Conservation (phyloP, 2,113 vertebrate genomes). For the Siniperca knerii region DNA sequence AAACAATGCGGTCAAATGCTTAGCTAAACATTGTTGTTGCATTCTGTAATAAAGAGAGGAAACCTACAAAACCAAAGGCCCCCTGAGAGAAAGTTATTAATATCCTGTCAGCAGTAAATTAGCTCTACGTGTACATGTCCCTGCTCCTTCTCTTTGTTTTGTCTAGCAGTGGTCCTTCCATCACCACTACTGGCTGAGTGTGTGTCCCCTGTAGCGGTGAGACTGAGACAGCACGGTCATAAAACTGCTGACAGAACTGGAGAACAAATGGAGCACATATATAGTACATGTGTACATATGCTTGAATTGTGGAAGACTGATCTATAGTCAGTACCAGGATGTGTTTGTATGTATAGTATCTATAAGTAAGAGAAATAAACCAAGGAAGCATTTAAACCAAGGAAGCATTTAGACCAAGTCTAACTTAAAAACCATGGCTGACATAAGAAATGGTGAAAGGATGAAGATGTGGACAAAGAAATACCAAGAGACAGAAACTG, state of each 20-base stretch:
- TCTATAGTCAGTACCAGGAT: constrained; percentile 28
- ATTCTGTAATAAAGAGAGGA: constrained; percentile 76
- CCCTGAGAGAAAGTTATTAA: constrained; percentile 75
- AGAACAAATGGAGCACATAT: constrained; percentile 50
- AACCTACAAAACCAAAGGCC: constrained; percentile 71
- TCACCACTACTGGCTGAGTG: constrained; percentile 32
- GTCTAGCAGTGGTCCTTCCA: constrained; percentile 69
- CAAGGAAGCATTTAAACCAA: constrained; percentile 46
- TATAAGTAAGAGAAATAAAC: constrained; percentile 62
- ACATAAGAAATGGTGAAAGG: constrained; percentile 31
- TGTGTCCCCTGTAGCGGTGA: constrained; percentile 41
- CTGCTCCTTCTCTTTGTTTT: constrained; percentile 71
- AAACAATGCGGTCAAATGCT: constrained; percentile 70
- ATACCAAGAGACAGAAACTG: constrained; percentile 45
- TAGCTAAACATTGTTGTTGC: constrained; percentile 77
- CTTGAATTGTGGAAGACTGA: constrained; percentile 50
- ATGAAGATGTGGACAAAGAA: constrained; percentile 43
- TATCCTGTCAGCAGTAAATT: constrained; percentile 80
- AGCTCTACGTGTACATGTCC: constrained; percentile 63
- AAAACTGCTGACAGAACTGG: constrained; percentile 63
- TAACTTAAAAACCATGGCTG: constrained; percentile 27
- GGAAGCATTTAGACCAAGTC: constrained; percentile 29
- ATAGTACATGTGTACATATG: constrained; percentile 53
- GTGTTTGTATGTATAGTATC: constrained; percentile 45
- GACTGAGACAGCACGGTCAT: constrained; percentile 55